A percentile compares a stretch with the other conserved stretches of the same genome.
Evolutionary conservation across 2,888 invertebrate genomes (phyloP).

Genomic region (Nasonia oneida): DNA sequence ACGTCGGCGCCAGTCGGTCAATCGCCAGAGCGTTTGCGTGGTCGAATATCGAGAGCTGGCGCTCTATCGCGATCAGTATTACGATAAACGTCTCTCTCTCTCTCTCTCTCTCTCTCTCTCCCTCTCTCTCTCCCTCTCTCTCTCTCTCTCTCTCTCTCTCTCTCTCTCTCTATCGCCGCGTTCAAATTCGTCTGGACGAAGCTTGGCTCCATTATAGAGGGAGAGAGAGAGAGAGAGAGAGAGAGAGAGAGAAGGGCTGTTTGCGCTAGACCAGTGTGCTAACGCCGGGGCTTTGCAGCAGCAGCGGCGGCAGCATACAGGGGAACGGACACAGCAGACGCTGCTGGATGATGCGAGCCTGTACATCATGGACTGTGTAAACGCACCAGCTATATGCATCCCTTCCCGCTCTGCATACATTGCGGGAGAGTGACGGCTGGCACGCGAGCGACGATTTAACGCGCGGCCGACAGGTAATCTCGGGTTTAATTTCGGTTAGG

Average conservation of each 20-base stretch:
- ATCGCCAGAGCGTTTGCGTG: constrained; percentile 64
- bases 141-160: neutral
- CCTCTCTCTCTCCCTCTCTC: constrained; percentile 17
- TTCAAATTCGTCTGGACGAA: neutral
- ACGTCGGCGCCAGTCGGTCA: constrained; percentile 32
- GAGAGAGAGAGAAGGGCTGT: neutral
- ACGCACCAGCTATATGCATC: neutral
- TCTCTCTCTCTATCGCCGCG: constrained; percentile 8
- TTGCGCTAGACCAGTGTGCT: neutral
- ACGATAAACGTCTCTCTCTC: constrained; percentile 53
- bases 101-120: neutral
- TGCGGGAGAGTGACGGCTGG: constrained; percentile 4
- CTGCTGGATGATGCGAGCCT: neutral
- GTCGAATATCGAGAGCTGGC: constrained; percentile 64
- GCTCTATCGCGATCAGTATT: constrained; percentile 71
- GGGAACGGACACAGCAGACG: neutral
- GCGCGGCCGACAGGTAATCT: constrained; percentile 73
- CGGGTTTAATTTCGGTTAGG: constrained; percentile 74
- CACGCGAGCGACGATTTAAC: constrained; percentile 70
- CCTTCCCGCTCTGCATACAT: neutral
- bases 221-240: neutral
- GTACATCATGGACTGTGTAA: neutral
- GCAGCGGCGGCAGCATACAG: neutral
- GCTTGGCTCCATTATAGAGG: constrained; percentile 12
- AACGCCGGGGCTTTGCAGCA: constrained; percentile 62